Conservation (phyloP, 2,888 invertebrate genomes). For the Conistra vaccinii region DNA sequence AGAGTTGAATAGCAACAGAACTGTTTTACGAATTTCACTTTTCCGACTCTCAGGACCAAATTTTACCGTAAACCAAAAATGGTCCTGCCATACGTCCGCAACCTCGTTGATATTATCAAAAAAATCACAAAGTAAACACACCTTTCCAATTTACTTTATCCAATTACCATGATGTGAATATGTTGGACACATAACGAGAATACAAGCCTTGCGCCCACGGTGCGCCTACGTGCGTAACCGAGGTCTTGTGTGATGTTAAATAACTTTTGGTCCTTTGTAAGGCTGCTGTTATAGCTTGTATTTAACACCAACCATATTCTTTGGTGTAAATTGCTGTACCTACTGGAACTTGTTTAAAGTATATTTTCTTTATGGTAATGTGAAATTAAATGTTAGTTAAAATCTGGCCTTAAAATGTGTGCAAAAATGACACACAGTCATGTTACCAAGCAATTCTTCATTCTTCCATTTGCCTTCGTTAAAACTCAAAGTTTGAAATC, state of each 20-base stretch:
- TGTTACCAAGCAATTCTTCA: not conserved
- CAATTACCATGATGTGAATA: constrained; percentile 63
- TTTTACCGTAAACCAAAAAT: constrained; percentile 4
- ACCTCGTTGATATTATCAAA: constrained; percentile 45
- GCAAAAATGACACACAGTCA: not conserved
- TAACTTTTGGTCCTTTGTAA: constrained; percentile 42
- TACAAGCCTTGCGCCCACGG: constrained; percentile 68
- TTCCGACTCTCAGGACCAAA: not conserved
- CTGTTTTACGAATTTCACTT: not conserved
- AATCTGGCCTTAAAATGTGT: not conserved
- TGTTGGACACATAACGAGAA: constrained; percentile 54
- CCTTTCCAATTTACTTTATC: constrained; percentile 64
- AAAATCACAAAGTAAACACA: constrained; percentile 46
- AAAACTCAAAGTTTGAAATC: not conserved
- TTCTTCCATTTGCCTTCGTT: not conserved
- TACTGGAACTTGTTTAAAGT: not conserved
- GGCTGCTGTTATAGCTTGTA: constrained; percentile 20
- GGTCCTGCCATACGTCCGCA: constrained; percentile 16
- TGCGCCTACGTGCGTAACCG: constrained; percentile 61
- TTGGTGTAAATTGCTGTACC: constrained; percentile 20
- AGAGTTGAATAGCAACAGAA: not conserved
- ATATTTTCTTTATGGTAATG: not conserved
- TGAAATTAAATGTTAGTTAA: constrained; percentile 1
- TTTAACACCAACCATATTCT: constrained; percentile 6
- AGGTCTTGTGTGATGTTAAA: constrained; percentile 57